Evolutionary conservation across 2,888 invertebrate genomes (phyloP).

Genomic region (Nebria brevicollis): DNA sequence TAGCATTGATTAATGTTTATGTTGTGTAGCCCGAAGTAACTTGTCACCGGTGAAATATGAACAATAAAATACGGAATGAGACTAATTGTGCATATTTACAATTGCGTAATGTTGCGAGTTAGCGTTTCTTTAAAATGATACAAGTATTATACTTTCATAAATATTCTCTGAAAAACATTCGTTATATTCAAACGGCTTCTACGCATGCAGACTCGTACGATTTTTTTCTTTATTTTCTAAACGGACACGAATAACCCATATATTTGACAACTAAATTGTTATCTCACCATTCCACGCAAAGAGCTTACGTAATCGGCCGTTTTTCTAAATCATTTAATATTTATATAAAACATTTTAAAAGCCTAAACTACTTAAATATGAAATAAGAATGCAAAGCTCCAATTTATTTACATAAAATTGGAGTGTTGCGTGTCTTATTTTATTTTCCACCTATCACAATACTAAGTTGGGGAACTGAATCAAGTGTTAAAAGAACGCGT

Average conservation of each 20-base stretch:
- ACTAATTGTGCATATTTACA: conserved; percentile 38
- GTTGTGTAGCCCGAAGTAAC: conserved; percentile 2
- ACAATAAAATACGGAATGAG: conserved; percentile 32
- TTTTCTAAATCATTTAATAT: conserved; percentile 3
- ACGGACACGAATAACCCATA: no score
- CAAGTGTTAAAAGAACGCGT: no score
- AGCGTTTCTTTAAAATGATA: conserved; percentile 31
- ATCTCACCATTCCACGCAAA: no score
- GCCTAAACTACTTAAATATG: not conserved
- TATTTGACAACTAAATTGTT: no score
- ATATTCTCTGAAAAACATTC: conserved; percentile 4
- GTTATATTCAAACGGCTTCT: conserved; percentile 2
- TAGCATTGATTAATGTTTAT: conserved; percentile 26
- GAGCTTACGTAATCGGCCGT: no score
- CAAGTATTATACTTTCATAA: conserved; percentile 24
- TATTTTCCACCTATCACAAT: no score
- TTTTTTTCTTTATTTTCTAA: no score
- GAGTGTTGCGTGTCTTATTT: no score
- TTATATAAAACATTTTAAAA: not conserved
- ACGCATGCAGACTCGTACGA: not conserved
- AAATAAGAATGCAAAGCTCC: not conserved
- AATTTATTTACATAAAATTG: no score
- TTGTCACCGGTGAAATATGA: conserved; percentile 37
- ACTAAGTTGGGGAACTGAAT: no score
- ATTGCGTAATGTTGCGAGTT: conserved; percentile 27